A percentile compares a stretch with the other conserved stretches of the same genome.
phyloP scores from a whole-genome alignment of 2,888 invertebrate genomes.

The Baronia brevicornis region DNA sequence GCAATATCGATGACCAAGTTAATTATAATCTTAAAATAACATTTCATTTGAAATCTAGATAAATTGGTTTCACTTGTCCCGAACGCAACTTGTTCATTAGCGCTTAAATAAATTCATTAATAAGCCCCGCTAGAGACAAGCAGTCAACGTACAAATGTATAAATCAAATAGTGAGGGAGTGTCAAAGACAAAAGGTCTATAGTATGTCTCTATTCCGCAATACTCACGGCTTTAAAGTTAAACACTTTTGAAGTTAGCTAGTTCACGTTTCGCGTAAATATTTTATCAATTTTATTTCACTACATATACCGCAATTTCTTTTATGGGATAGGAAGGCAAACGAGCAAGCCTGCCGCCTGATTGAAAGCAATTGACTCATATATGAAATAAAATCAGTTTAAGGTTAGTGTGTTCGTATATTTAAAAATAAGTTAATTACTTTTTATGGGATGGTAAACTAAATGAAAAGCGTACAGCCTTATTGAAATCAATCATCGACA shows the following conservation, averaged over 20 bases:
- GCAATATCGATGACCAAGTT: slow-evolving; percentile 21
- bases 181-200: slow-evolving; percentile 69
- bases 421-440: too few relatives aligned
- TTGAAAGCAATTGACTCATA: too few relatives aligned
- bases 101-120: slow-evolving; percentile 75
- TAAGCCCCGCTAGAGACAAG: slow-evolving; percentile 62
- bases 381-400: too few relatives aligned
- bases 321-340: too few relatives aligned
- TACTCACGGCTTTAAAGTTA: slow-evolving; percentile 25
- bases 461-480: too few relatives aligned
- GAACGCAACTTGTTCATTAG: slow-evolving; percentile 71
- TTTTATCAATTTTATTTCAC: too few relatives aligned
- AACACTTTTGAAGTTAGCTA: background rate
- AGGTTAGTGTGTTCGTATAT: too few relatives aligned
- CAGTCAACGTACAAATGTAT: slow-evolving; percentile 68
- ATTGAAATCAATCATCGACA: too few relatives aligned
- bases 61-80: slow-evolving; percentile 68
- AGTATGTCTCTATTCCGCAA: slow-evolving; percentile 34
- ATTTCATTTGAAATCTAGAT: slow-evolving; percentile 53
- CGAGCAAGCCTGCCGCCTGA: too few relatives aligned
- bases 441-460: too few relatives aligned
- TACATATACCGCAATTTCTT: too few relatives aligned
- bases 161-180: slow-evolving; percentile 74
- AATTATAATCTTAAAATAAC: slow-evolving; percentile 55
- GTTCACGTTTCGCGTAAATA: background rate